A percentile compares a stretch with the other conserved stretches of the same genome.
These are phyloP conservation scores for Hylaeus volcanicus DNA, from an alignment of 1,140 invertebrate genomes.

Conservation along the genomic window DNA sequence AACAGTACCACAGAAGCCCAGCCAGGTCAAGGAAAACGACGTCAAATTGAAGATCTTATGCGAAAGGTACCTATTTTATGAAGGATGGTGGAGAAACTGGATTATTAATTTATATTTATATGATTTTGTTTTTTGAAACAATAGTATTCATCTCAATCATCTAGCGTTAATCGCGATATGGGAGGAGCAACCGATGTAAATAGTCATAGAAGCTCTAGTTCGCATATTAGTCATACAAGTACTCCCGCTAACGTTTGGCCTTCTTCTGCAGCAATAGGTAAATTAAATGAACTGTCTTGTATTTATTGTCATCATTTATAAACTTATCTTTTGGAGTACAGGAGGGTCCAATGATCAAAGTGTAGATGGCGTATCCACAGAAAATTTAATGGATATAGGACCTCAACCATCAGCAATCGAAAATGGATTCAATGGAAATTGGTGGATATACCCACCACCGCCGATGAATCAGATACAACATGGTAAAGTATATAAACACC, in stretches of 20 bases:
- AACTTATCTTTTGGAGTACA: slow-evolving; percentile 18
- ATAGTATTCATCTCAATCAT: slow-evolving; percentile 69
- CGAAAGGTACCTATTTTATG: slow-evolving; percentile 67
- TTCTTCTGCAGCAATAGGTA: slow-evolving; percentile 61
- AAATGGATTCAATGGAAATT: slow-evolving; percentile 67
- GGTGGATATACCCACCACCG: slow-evolving; percentile 63
- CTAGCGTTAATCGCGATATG: slow-evolving; percentile 70
- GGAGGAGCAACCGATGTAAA: slow-evolving; percentile 59
- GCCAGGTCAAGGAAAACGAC: slow-evolving; percentile 67
- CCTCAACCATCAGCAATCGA: slow-evolving; percentile 67
- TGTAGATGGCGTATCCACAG: slow-evolving; percentile 68
- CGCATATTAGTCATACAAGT: slow-evolving; percentile 69
- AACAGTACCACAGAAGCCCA: slow-evolving; percentile 58
- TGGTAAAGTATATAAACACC: slow-evolving; percentile 57
- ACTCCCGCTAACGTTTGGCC: slow-evolving; percentile 73
- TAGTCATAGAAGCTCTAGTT: slow-evolving; percentile 70
- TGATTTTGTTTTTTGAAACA: slow-evolving; percentile 25
- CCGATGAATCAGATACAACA: slow-evolving; percentile 65
- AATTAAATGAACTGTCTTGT: slow-evolving; percentile 16
- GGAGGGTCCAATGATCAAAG: slow-evolving; percentile 67
- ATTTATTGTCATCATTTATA: background rate
- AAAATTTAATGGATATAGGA: slow-evolving; percentile 72
- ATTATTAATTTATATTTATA: background rate
- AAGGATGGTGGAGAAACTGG: no score
- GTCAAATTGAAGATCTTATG: slow-evolving; percentile 74